A percentile compares a stretch with the other conserved stretches of the same genome.
phyloP scores from a whole-genome alignment of 2,888 invertebrate genomes.

The Amphipoea lucens region DNA sequence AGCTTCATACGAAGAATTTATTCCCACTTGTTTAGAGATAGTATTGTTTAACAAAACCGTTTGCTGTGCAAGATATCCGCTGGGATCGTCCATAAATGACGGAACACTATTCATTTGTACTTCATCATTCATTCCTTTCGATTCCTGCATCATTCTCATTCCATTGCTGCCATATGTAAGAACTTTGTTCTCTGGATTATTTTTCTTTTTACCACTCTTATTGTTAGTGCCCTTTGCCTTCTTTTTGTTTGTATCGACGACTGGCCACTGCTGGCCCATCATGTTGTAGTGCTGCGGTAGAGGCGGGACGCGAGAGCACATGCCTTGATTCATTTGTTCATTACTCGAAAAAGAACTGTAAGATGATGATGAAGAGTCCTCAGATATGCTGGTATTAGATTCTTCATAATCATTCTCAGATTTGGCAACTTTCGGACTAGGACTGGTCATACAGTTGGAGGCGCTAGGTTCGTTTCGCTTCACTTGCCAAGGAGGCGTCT shows the following conservation, averaged over 20 bases:
- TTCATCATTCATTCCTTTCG: constrained; percentile 86
- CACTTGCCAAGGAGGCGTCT: constrained; percentile 91
- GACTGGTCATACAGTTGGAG: constrained; percentile 78
- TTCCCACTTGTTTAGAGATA: constrained; percentile 92
- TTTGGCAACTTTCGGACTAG: constrained; percentile 81
- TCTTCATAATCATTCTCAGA: constrained; percentile 85
- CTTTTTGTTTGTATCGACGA: constrained; percentile 83
- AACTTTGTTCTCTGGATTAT: constrained; percentile 79
- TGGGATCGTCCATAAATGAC: constrained; percentile 97
- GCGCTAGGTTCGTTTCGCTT: constrained; percentile 81
- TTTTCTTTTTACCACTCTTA: constrained; percentile 88
- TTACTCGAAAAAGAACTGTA: constrained; percentile 80
- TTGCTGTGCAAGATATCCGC: constrained; percentile 97
- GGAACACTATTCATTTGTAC: constrained; percentile 91
- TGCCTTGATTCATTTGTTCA: constrained; percentile 85
- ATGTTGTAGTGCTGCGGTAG: constrained; percentile 92
- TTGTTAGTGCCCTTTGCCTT: constrained; percentile 89
- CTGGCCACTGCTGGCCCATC: constrained; percentile 87
- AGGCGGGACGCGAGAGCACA: constrained; percentile 93
- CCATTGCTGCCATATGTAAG: constrained; percentile 80
- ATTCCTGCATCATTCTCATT: constrained; percentile 79
- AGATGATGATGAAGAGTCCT: constrained; percentile 79
- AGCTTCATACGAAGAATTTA: constrained; percentile 79
- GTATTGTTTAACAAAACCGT: constrained; percentile 96
- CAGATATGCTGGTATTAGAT: constrained; percentile 79